Evolutionary conservation across 2,113 vertebrate genomes (phyloP).

Genomic region (Dermatemys mawii): DNA sequence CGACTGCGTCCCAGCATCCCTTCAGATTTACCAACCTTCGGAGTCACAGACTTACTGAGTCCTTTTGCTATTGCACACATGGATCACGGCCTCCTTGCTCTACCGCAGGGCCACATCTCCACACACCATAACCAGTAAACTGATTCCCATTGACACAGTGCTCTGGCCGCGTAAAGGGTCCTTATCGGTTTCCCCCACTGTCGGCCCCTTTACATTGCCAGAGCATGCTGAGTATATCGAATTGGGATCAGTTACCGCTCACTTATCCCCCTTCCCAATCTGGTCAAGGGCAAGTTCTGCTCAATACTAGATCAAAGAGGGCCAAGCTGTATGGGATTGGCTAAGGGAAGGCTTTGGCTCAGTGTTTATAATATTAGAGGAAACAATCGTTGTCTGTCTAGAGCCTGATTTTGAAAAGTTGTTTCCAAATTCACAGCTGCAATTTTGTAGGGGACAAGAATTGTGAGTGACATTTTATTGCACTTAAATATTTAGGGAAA

Average conservation of each 20-base stretch:
- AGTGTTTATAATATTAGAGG: not conserved
- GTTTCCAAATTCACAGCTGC: not conserved
- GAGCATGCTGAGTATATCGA: not conserved
- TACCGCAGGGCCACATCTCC: not conserved
- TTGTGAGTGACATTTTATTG: not conserved
- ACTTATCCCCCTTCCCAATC: not conserved
- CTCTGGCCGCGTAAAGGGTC: not conserved
- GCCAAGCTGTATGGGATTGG: not conserved
- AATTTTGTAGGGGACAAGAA: not conserved
- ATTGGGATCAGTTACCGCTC: not conserved
- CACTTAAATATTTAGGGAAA: not conserved
- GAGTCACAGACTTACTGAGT: not conserved
- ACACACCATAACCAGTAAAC: not conserved
- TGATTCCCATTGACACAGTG: not conserved
- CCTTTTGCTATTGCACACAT: not conserved
- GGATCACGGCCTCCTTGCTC: not conserved
- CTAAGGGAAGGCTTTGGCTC: not conserved
- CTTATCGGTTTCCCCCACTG: not conserved
- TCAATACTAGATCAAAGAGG: not conserved
- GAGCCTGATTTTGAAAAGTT: not conserved
- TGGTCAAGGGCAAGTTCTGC: not conserved
- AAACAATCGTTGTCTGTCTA: not conserved
- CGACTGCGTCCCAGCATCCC: not conserved
- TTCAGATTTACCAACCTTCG: constrained; percentile 6
- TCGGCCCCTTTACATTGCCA: not conserved